phyloP scores from a whole-genome alignment of 53 echinoderm and acorn worm genomes.

The Temnopleurus reevesii region DNA sequence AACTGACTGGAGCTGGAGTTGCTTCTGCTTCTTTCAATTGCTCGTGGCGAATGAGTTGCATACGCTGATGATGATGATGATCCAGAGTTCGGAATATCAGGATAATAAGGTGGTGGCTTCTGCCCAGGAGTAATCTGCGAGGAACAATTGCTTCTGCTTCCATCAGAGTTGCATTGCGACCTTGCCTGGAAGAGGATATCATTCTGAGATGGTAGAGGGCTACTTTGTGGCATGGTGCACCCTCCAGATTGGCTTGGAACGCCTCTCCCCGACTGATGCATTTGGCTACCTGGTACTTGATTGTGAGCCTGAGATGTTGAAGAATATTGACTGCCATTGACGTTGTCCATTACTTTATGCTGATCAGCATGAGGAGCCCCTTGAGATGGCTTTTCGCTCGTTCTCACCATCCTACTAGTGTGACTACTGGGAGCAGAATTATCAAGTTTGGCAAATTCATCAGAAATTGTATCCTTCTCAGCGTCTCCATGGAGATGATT shows the following conservation, averaged over 20 bases:
- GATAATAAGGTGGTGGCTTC: background rate
- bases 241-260: background rate
- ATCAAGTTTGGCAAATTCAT: slow-evolving; percentile 61
- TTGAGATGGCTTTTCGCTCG: background rate
- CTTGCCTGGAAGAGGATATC: background rate
- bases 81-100: slow-evolving; percentile 3
- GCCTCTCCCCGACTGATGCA: background rate
- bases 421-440: background rate
- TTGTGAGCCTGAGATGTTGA: background rate
- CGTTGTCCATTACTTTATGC: background rate
- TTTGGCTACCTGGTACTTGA: background rate
- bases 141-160: slow-evolving; percentile 4
- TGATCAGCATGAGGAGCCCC: background rate
- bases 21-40: background rate
- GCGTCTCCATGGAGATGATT: slow-evolving; percentile 45
- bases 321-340: background rate
- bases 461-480: slow-evolving; percentile 32
- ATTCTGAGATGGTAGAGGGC: slow-evolving; percentile 13
- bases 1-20: slow-evolving; percentile 31
- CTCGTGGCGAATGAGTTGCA: slow-evolving; percentile 28
- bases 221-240: background rate
- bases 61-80: slow-evolving; percentile 22
- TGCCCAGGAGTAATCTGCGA: slow-evolving; percentile 38
- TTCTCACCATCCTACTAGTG: background rate
- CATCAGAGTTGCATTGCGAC: background rate